Evolutionary conservation across 2,888 invertebrate genomes (phyloP), one percentile per base, ranked within the genome.

Genomic region (Nymphalis urticae): DNA sequence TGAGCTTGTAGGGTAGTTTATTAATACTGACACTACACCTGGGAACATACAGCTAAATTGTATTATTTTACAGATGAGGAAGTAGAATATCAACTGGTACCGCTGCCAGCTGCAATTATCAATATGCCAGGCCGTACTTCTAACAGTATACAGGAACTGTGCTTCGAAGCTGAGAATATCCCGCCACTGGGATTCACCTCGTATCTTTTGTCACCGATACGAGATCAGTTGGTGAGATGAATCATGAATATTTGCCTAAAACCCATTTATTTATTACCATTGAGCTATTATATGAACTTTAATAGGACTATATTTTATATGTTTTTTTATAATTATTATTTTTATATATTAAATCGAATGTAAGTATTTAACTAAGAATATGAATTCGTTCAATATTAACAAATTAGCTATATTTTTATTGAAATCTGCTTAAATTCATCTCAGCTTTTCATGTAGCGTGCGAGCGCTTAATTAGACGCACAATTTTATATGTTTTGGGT

Each of bases 71-170:
- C 71, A 91, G 92, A 91, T 70, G 92, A 92, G 63, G 90, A 91
- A 67, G 84, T 90, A 10, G 90, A 91, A 48, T 86, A 89, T 36
- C 95, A 95, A n/a, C 88, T 96, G 0, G 76, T 87, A 0, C 82
- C 91, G 0, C 77, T 91, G 6, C 93, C 95, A 0, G 82, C 90
- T 0, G 78, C 93, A 0, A 90, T 96, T 7, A 80, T 89, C 72
- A 89, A 89, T 51, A 90, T 96, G 0, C 95, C 96, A 0, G 96
- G 95, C 1, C 86, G 96, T 62, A 77, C 80, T 0, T 94, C 95
- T 71, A 81, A 80, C 0, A 95, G 96, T 0, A 92, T 87, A 48
- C 88, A 92, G 70, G 96, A 87, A 84, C 94, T 76, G 83, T 95
- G 71, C 95, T 97, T 88, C 77, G 90, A 79, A 93, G 95, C 77